Evolutionary conservation across 2,888 invertebrate genomes (phyloP).

Genomic region (Dinocampus coccinellae): DNA sequence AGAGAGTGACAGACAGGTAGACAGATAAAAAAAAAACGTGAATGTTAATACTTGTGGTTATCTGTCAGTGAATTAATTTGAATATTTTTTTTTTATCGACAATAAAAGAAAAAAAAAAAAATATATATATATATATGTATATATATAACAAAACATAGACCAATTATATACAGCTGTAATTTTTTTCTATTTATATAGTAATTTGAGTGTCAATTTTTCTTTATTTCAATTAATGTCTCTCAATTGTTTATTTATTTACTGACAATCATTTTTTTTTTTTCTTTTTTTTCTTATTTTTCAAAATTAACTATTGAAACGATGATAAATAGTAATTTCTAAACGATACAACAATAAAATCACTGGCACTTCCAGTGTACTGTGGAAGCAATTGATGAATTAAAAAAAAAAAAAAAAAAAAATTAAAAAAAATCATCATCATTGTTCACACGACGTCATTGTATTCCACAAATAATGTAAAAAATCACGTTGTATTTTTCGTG

Average conservation of each 20-base stretch:
- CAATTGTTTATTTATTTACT: neutral
- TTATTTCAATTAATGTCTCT: neutral
- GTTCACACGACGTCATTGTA: constrained; percentile 5
- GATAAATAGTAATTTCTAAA: constrained; percentile 27
- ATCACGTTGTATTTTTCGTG: constrained; percentile 32
- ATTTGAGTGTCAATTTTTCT: neutral
- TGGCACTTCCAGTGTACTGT: constrained; percentile 4
- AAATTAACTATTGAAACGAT: constrained; percentile 11
- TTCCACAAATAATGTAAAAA: neutral
- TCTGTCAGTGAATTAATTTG: constrained; percentile 53
- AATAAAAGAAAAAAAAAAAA: neutral
- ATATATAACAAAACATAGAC: neutral
- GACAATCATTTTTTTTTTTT: neutral
- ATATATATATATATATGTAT: no score
- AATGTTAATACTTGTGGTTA: constrained; percentile 69
- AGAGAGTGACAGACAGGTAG: no score
- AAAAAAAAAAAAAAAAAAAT: no score
- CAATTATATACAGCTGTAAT: neutral
- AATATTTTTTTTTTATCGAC: constrained; percentile 28
- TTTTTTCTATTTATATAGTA: neutral
- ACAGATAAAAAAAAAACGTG: no score
- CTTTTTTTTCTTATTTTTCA: no score
- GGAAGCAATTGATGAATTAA: constrained; percentile 26
- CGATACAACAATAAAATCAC: constrained; percentile 17
- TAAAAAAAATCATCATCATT: constrained; percentile 4